These are phyloP conservation scores for Palythoa heliodiscus DNA, from an alignment of 92 coral and sea anemone species.

Conservation along the genomic window DNA sequence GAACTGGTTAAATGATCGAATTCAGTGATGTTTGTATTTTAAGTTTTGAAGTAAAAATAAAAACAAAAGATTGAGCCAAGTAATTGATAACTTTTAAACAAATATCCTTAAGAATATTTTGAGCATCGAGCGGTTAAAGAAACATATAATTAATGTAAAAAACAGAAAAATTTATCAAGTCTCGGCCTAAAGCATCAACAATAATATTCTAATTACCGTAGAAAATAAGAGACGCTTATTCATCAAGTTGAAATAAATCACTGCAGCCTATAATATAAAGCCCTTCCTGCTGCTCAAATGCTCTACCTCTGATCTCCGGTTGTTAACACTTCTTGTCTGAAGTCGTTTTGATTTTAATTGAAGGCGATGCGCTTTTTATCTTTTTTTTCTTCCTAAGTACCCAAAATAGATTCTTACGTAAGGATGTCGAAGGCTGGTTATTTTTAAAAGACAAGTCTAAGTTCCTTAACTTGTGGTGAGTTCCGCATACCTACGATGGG, in stretches of 20 bases:
- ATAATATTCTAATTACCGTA: background rate
- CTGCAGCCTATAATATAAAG: background rate
- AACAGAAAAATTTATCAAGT: background rate
- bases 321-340: background rate
- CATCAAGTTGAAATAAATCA: background rate
- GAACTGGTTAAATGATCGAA: background rate
- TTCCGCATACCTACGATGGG: background rate
- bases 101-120: no score
- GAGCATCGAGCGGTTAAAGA: background rate
- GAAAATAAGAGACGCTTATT: background rate
- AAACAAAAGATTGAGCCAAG: no score
- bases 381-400: background rate
- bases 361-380: background rate
- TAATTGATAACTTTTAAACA: no score
- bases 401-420: background rate
- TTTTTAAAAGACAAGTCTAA: no score
- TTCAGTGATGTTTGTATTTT: background rate
- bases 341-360: background rate
- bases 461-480: background rate
- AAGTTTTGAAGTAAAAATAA: no score
- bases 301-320: background rate
- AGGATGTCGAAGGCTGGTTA: background rate
- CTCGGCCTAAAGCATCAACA: background rate
- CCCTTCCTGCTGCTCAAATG: background rate
- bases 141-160: background rate